Conservation (phyloP, 2,888 invertebrate genomes). For the Ennomos fuscantarius region DNA sequence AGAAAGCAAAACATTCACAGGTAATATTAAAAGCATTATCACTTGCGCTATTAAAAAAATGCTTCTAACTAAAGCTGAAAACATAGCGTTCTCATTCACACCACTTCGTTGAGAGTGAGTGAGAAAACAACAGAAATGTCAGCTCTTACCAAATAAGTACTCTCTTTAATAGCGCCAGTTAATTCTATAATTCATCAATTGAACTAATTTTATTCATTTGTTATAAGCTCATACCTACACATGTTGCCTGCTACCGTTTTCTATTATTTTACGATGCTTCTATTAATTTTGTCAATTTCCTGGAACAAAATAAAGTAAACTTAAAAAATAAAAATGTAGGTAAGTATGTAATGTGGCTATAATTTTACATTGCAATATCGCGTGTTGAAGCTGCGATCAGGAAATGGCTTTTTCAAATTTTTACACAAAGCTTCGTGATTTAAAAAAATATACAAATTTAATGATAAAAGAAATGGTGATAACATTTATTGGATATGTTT, state of each 20-base stretch:
- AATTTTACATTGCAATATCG: no score
- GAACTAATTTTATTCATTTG: slow-evolving; percentile 10
- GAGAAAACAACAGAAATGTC: no score
- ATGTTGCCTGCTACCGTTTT: background rate
- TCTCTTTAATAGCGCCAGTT: no score
- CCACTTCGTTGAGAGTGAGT: no score
- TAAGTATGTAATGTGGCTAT: background rate
- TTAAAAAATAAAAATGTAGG: background rate
- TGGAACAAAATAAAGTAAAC: slow-evolving; percentile 15
- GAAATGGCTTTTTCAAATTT: background rate
- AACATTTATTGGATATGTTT: no score
- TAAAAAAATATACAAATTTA: background rate
- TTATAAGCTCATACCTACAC: slow-evolving; percentile 19
- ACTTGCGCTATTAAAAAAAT: no score
- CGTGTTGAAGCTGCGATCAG: no score
- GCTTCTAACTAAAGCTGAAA: no score
- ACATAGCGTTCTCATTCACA: no score
- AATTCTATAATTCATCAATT: background rate
- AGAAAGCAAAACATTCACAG: slow-evolving; percentile 27
- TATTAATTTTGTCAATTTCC: slow-evolving; percentile 21
- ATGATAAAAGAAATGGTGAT: no score
- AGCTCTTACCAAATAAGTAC: no score
- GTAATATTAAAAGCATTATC: slow-evolving; percentile 17
- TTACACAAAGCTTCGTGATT: background rate
- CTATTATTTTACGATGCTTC: slow-evolving; percentile 7